These are phyloP conservation scores for Oscheius onirici DNA, from an alignment of 2,888 invertebrate species.

Conservation along the genomic window DNA sequence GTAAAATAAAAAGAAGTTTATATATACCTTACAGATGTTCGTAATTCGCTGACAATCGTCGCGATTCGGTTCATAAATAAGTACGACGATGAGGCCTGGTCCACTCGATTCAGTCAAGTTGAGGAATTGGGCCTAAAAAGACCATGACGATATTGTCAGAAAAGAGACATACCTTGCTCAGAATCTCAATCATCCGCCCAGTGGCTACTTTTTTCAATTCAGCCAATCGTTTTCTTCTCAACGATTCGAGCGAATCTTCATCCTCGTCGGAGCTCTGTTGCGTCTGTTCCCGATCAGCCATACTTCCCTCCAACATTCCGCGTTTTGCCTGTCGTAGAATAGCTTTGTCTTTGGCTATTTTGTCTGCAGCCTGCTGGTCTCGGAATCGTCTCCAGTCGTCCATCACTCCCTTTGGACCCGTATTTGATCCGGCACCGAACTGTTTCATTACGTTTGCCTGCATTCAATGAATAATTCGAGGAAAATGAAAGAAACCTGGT, in stretches of 20 bases:
- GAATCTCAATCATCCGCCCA: conserved; percentile 60
- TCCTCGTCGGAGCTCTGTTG: conserved; percentile 40
- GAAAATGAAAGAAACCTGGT: conserved; percentile 33
- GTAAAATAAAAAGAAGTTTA: background rate
- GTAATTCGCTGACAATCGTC: conserved; percentile 39
- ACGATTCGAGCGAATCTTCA: conserved; percentile 55
- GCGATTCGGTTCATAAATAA: conserved; percentile 48
- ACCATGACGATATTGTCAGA: too few species aligned
- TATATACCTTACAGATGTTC: conserved; percentile 35
- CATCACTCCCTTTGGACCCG: conserved; percentile 59
- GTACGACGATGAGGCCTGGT: conserved; percentile 38
- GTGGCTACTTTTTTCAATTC: conserved; percentile 53
- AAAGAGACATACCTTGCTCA: conserved; percentile 43
- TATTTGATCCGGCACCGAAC: conserved; percentile 41
- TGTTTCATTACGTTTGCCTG: conserved; percentile 49
- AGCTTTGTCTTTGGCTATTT: conserved; percentile 34
- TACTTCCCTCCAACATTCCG: conserved; percentile 47
- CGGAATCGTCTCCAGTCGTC: conserved; percentile 45
- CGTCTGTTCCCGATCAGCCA: conserved; percentile 46
- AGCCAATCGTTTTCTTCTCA: conserved; percentile 52
- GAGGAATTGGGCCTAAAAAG: conserved; percentile 44
- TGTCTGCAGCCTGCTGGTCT: conserved; percentile 39
- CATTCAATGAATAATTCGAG: background rate
- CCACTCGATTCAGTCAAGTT: conserved; percentile 42
- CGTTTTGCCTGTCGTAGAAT: conserved; percentile 42